Base-by-base conservation (phyloP, 2,888 invertebrate species). In the Athalia rosae region DNA sequence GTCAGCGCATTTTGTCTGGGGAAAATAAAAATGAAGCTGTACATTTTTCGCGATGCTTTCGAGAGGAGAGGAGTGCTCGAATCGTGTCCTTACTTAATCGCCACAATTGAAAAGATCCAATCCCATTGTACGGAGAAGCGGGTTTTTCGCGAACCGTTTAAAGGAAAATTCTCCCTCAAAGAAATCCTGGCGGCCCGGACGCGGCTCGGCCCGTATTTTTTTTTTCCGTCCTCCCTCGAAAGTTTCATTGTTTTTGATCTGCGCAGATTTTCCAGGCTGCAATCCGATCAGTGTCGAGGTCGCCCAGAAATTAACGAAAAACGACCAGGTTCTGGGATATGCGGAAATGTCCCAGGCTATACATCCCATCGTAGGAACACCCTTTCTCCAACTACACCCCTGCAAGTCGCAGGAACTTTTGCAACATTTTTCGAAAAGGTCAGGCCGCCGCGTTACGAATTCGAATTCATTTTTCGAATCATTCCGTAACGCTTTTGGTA, bases 311-410 rank as follows among this genome's bases (percentile, higher is more conserved):
- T 76, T 86, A 4, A 79, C 81, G 8, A 69, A 78, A 50, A 76
- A 79, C 67, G 80, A 80, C 4, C 28, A 28, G 28, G 77, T 74
- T 9, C 80, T 89, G 43, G 84, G 81, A 28, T 89, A 89, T 76
- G 82, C 78, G 56, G 89, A 89, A 80, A 82, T 89, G 73, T 89
- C 89, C 3, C 89, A 89, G 79, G 85, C 87, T 5, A 86, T 89
- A 77, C 89, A 89, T 83, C 89, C 89, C 28, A 81, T 89, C 71
- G 80, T 88, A 43, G 86, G 85, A 7, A 85, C 83, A 9, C 86
- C 89, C 8, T 89, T 85, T 78, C 81, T 89, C 41, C 82, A 87
- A 43, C 81, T 89, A 11, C 89, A 89, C 80, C 89, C 89, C 7
- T 89, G 89, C 80, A 85, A 85, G 79, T 86, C 89, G 9, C 85